A percentile compares a stretch with the other conserved stretches of the same genome.
phyloP scores from a whole-genome alignment of 2,888 invertebrate genomes.

The Sthenelais limicola region DNA sequence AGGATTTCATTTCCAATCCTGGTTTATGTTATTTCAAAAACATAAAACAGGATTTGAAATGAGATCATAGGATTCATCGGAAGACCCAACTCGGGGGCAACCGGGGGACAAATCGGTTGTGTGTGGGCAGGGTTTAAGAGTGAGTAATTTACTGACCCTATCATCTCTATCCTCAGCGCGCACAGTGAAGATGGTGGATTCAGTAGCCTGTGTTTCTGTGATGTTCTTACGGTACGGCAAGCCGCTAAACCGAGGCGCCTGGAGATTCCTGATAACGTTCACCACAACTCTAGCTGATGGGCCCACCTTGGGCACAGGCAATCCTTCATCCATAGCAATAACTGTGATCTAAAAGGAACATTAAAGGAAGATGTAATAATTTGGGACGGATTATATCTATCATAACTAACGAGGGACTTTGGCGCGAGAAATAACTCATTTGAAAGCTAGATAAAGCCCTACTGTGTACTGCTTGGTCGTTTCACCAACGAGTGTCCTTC shows the following conservation, averaged over 20 bases:
- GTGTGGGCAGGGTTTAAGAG: no score
- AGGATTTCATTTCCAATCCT: no score
- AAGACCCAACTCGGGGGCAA: no score
- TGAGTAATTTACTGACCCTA: conserved; percentile 34
- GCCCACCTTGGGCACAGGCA: conserved; percentile 41
- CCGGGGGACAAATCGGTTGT: no score
- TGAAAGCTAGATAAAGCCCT: conserved; percentile 10
- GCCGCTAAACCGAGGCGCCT: conserved; percentile 55
- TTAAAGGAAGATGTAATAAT: neutral
- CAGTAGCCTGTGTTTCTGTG: conserved; percentile 35
- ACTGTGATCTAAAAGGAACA: conserved; percentile 45
- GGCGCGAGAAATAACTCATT: no score
- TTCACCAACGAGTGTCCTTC: conserved; percentile 54
- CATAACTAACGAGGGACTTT: no score
- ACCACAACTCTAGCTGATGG: conserved; percentile 52
- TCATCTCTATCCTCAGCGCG: conserved; percentile 48
- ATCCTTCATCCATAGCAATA: conserved; percentile 46
- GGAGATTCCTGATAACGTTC: conserved; percentile 59
- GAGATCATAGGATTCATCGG: no score
- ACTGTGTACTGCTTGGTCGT: conserved; percentile 48
- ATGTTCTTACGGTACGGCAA: conserved; percentile 46
- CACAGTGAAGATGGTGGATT: conserved; percentile 45
- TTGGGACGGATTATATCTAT: no score
- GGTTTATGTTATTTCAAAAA: no score
- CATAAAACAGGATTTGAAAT: no score